phyloP scores from a whole-genome alignment of 2,113 vertebrate species.

The Seriola dumerili region DNA sequence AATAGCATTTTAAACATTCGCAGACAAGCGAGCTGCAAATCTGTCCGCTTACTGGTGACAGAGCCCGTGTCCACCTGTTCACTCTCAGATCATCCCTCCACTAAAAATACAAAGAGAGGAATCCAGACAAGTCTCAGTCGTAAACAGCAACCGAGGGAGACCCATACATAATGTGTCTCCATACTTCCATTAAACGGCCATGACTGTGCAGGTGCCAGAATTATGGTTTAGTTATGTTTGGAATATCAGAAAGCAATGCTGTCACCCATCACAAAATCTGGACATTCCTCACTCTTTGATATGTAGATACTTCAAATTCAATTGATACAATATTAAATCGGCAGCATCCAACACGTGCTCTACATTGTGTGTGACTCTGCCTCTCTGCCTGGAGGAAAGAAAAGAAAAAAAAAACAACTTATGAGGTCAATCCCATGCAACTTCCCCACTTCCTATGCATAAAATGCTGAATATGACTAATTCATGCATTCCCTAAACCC shows the following conservation, averaged over 20 bases:
- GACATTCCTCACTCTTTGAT: background rate
- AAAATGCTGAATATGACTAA: constrained; percentile 71
- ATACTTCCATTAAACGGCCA: constrained; percentile 43
- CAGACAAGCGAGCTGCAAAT: constrained; percentile 47
- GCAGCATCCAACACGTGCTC: background rate
- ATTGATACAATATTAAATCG: background rate
- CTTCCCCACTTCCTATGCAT: constrained; percentile 39
- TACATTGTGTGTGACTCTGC: constrained; percentile 14
- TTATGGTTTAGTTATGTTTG: constrained; percentile 24
- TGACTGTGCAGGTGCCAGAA: constrained; percentile 44
- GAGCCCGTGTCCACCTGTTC: constrained; percentile 72
- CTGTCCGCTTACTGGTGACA: constrained; percentile 41
- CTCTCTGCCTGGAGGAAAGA: background rate
- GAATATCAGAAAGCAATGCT: background rate
- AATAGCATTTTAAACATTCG: constrained; percentile 49
- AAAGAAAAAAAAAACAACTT: background rate
- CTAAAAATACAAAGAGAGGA: constrained; percentile 76
- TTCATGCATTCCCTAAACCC: constrained; percentile 63
- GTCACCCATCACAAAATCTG: background rate
- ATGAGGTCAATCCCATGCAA: constrained; percentile 30
- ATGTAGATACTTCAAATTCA: background rate
- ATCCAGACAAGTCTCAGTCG: constrained; percentile 68
- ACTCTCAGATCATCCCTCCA: constrained; percentile 62
- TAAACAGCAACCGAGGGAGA: constrained; percentile 58
- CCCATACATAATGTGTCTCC: constrained; percentile 29